Conservation (phyloP, 2,797 vertebrate species). For the Pipistrellus kuhlii region DNA sequence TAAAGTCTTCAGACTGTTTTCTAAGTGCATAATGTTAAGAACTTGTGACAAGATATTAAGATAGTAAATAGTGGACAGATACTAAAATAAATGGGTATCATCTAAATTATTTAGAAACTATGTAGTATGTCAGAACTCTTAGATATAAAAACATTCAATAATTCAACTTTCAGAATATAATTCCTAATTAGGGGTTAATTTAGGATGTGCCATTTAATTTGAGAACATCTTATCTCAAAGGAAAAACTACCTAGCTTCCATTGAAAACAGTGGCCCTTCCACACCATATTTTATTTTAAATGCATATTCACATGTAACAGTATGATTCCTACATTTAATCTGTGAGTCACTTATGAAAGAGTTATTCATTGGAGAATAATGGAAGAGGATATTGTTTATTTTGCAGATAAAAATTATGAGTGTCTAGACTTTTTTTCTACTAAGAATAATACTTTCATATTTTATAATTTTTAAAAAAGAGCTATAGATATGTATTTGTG, state of each 20-base stretch:
- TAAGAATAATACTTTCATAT: slow-evolving; percentile 35
- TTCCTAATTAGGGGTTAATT: slow-evolving; percentile 49
- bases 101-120: slow-evolving; percentile 52
- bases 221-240: slow-evolving; percentile 48
- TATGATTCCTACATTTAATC: slow-evolving; percentile 51
- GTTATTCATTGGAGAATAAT: slow-evolving; percentile 54
- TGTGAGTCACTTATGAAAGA: slow-evolving; percentile 64
- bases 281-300: slow-evolving; percentile 27
- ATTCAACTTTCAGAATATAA: slow-evolving; percentile 56
- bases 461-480: slow-evolving; percentile 65
- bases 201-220: slow-evolving; percentile 29
- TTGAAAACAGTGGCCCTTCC: slow-evolving; percentile 66
- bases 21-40: slow-evolving; percentile 45
- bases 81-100: slow-evolving; percentile 57
- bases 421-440: slow-evolving; percentile 52
- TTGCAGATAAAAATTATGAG: slow-evolving; percentile 65
- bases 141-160: slow-evolving; percentile 35
- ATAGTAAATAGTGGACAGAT: slow-evolving; percentile 44
- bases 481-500: slow-evolving; percentile 65
- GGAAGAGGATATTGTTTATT: slow-evolving; percentile 41
- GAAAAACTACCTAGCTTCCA: slow-evolving; percentile 57
- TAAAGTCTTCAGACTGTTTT: slow-evolving; percentile 31
- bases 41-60: slow-evolving; percentile 40
- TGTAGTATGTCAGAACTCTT: background rate
- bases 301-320: background rate